Evolutionary conservation across 2,888 invertebrate genomes (phyloP).

Genomic region (Epinotia bilunana): DNA sequence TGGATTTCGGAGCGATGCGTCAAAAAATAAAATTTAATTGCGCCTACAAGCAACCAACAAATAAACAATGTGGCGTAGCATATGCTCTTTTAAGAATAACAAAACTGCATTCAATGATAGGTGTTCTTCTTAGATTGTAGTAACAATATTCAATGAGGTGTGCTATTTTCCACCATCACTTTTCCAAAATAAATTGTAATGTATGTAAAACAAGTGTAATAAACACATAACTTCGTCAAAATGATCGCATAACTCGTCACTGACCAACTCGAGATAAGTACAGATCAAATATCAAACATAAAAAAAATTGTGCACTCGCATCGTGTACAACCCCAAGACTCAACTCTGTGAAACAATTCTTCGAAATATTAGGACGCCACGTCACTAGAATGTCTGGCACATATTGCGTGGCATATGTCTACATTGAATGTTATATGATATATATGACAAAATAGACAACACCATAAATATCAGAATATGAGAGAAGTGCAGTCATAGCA

Average conservation of each 20-base stretch:
- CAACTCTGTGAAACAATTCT: conserved; percentile 17
- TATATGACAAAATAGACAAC: not conserved
- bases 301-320: conserved; percentile 12
- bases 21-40: not conserved
- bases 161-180: no score
- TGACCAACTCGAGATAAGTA: not conserved
- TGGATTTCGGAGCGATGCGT: not conserved
- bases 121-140: no score
- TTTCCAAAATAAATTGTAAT: no score
- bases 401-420: not conserved
- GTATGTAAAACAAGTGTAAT: conserved; percentile 6
- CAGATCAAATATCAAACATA: not conserved
- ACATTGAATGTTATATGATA: not conserved
- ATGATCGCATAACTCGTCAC: not conserved
- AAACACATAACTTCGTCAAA: not conserved
- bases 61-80: not conserved
- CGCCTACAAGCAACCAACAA: not conserved
- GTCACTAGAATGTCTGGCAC: not conserved
- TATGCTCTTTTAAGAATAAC: no score
- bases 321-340: conserved; percentile 10
- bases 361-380: conserved; percentile 5
- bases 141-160: no score
- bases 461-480: not conserved
- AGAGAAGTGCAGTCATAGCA: not conserved
- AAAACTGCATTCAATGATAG: no score